Base-by-base conservation (phyloP, 2,113 vertebrate species). In the Menura novaehollandiae region DNA sequence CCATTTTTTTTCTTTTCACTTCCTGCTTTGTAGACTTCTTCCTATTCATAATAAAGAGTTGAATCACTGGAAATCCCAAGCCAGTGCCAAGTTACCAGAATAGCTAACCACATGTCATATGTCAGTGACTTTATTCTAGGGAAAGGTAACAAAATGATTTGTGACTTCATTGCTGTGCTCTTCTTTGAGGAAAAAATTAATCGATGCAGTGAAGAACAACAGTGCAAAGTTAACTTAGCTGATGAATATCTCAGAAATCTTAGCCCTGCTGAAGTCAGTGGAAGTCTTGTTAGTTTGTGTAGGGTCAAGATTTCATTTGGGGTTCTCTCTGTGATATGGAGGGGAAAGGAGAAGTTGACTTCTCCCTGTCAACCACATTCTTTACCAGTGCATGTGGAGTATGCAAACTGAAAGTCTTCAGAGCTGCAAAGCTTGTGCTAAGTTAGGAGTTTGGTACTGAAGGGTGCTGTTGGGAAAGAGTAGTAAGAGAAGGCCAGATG, bases 31-130 rank as follows among this genome's bases (percentile, higher is more conserved):
- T 93, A 92, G 71, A 71, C 71, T 93, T 93, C 94, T 96, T 95
- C 82, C 84, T 91, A 85, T 90, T 92, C 80, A 94, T 59, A 91
- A 91, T 80, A 93, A 94, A 75, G 83, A 95, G 75, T 93, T 96
- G 95, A 94, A 94, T 97, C 76, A 87, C 37, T 97, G 96, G 96
- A 97, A 95, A 96, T 97, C 91, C 94, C 94, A 89, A 90, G 88
- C 77, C 84, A 16, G 11, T 89, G 82, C 91, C 85, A 77, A 89
- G 73, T 94, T 92, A 95, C 92, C 76, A 84, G 89, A 96, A 92
- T 52, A 77, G 88, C 85, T 95, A 89, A 90, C 96, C 89, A 37
- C 96, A 89, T 77, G 81, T 88, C 94, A 88, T 91, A 87, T 92
- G 94, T 90, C 85, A 92, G 73, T 97, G 93, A 95, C 91, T 93